Conservation (phyloP, 2,797 vertebrate species). For the Oreochromis grahami region DNA sequence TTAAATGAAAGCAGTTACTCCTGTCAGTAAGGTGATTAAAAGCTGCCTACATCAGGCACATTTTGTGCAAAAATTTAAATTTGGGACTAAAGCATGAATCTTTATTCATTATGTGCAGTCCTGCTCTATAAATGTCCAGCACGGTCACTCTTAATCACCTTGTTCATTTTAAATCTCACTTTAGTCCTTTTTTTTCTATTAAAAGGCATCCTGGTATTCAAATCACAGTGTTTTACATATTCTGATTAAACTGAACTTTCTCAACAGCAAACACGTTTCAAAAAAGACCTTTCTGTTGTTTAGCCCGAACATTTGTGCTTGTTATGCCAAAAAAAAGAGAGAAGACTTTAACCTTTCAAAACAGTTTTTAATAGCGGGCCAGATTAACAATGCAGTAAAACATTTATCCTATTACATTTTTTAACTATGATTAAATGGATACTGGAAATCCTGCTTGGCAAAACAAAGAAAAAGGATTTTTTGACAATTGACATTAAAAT, state of each 20-base stretch:
- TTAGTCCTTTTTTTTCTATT: slow-evolving; percentile 78
- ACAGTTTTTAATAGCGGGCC: background rate
- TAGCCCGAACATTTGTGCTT: slow-evolving; percentile 4
- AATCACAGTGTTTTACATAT: slow-evolving; percentile 84
- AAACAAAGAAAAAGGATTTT: slow-evolving; percentile 78
- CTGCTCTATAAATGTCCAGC: slow-evolving; percentile 96
- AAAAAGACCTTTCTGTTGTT: slow-evolving; percentile 32
- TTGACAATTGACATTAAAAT: slow-evolving; percentile 81
- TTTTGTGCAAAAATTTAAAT: slow-evolving; percentile 99
- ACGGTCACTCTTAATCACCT: slow-evolving; percentile 95
- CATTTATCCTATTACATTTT: slow-evolving; percentile 45
- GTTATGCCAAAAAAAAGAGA: slow-evolving; percentile 4
- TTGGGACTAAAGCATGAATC: slow-evolving; percentile 98
- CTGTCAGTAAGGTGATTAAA: slow-evolving; percentile 99
- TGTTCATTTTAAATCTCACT: slow-evolving; percentile 95
- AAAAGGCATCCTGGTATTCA: slow-evolving; percentile 84
- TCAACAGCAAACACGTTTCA: slow-evolving; percentile 14
- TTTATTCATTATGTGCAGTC: slow-evolving; percentile 97
- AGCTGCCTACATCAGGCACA: slow-evolving; percentile 97
- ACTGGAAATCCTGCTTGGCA: slow-evolving; percentile 74
- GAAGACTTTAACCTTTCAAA: slow-evolving; percentile 7
- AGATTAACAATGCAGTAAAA: slow-evolving; percentile 38
- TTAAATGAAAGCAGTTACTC: slow-evolving; percentile 99
- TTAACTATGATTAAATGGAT: slow-evolving; percentile 72
- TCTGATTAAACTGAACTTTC: slow-evolving; percentile 47